Evolutionary conservation across 2,113 vertebrate species (phyloP).

Genomic region (Crotalus helleri): DNA sequence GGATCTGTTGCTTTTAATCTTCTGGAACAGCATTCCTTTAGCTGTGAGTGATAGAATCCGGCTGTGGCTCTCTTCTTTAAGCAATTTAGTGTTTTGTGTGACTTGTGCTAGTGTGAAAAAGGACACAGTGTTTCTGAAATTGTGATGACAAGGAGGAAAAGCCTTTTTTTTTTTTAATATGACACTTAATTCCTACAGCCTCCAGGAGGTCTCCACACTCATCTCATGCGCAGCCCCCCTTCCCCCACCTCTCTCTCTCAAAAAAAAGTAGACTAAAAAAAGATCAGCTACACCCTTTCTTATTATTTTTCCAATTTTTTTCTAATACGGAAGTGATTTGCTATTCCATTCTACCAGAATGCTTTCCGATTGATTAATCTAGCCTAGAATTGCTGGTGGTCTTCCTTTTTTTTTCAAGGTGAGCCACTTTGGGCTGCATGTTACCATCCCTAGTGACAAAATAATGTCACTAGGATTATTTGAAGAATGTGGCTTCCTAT

Average conservation of each 20-base stretch:
- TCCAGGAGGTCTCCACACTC: background rate
- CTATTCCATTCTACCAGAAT: background rate
- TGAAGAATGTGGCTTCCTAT: background rate
- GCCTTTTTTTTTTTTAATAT: background rate
- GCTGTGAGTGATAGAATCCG: constrained; percentile 11
- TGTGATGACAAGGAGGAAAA: background rate
- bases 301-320: background rate
- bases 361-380: background rate
- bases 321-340: background rate
- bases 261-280: background rate
- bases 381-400: background rate
- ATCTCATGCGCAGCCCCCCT: background rate
- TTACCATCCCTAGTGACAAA: background rate
- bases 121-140: constrained; percentile 12
- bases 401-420: background rate
- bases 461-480: background rate
- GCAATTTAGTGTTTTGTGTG: constrained; percentile 22
- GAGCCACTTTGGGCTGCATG: background rate
- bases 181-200: background rate
- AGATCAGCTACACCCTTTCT: background rate
- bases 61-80: constrained; percentile 1
- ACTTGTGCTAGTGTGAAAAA: constrained; percentile 1
- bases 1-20: constrained; percentile 17
- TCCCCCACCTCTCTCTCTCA: too few relatives aligned
- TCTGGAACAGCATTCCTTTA: constrained; percentile 36